phyloP scores from a whole-genome alignment of 1,140 invertebrate genomes.

The Drosophila insularis region DNA sequence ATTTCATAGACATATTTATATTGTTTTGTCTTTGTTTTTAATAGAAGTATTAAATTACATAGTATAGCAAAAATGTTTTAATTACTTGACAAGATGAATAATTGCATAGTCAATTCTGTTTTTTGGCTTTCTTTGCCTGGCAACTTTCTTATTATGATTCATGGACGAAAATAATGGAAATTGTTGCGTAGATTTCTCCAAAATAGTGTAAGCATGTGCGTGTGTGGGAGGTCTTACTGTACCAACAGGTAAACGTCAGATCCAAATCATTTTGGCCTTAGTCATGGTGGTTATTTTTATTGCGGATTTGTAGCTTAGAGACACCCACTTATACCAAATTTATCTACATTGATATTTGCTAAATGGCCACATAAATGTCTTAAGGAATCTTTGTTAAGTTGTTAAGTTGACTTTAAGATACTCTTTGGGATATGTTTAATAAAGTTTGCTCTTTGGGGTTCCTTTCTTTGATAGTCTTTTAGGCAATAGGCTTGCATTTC shows the following conservation, averaged over 20 bases:
- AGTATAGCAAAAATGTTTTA: not conserved
- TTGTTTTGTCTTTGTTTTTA: not conserved
- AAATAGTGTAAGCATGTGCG: constrained; percentile 46
- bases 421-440: not conserved
- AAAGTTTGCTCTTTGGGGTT: too few relatives aligned
- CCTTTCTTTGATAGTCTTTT: too few relatives aligned
- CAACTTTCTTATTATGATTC: constrained; percentile 1
- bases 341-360: constrained; percentile 11
- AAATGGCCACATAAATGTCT: not conserved
- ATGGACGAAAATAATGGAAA: constrained; percentile 11
- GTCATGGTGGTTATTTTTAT: constrained; percentile 67
- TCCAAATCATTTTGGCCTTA: constrained; percentile 47
- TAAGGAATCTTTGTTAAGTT: not conserved
- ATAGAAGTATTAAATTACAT: constrained; percentile 22
- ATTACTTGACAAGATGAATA: constrained; percentile 13
- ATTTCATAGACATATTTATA: constrained; percentile 18
- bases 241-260: constrained; percentile 39
- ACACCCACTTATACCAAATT: constrained; percentile 52
- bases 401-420: not conserved
- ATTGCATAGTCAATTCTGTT: constrained; percentile 6
- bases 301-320: constrained; percentile 66
- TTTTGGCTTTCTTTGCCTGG: not conserved
- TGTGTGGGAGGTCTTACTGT: constrained; percentile 50
- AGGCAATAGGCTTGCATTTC: too few relatives aligned
- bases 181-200: constrained; percentile 54